These are phyloP conservation scores for Caenorhabditis sp. DNA, from an alignment of 2,888 invertebrate genomes.

Conservation along the genomic window DNA sequence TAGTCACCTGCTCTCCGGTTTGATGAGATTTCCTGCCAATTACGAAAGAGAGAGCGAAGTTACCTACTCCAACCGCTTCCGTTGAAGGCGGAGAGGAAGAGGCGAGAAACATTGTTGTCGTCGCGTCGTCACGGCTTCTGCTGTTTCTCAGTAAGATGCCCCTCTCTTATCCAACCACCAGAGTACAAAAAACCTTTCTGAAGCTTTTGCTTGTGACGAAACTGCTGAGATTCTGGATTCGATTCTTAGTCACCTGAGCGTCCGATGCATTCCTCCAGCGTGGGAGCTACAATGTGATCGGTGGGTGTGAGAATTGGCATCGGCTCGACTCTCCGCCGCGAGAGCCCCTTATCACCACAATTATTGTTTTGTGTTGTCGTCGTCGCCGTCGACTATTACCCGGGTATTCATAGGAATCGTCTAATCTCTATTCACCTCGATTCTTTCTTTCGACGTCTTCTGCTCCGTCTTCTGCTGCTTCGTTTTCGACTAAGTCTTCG, in stretches of 20 bases:
- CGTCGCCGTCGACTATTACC: constrained; percentile 41
- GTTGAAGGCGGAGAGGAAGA: background rate
- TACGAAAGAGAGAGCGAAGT: background rate
- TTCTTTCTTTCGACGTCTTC: background rate
- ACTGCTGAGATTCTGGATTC: background rate
- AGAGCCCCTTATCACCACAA: constrained; percentile 34
- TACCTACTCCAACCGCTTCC: background rate
- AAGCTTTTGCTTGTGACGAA: no score
- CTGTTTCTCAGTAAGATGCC: background rate
- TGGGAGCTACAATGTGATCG: background rate
- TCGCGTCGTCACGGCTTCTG: background rate
- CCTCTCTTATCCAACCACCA: constrained; percentile 9
- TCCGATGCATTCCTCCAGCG: background rate
- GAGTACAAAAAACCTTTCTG: constrained; percentile 18
- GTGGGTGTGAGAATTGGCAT: background rate
- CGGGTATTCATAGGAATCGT: constrained; percentile 46
- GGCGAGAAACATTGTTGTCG: constrained; percentile 1
- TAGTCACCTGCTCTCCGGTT: background rate
- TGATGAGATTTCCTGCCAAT: constrained; percentile 2
- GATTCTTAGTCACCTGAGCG: background rate
- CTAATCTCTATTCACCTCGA: constrained; percentile 55
- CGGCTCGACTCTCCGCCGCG: background rate
- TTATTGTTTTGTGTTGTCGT: constrained; percentile 42
- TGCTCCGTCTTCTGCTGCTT: constrained; percentile 15
- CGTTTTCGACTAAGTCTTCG: background rate